These are phyloP conservation scores for Andrena trimmerana DNA, from an alignment of 2,888 invertebrate genomes.

Conservation along the genomic window DNA sequence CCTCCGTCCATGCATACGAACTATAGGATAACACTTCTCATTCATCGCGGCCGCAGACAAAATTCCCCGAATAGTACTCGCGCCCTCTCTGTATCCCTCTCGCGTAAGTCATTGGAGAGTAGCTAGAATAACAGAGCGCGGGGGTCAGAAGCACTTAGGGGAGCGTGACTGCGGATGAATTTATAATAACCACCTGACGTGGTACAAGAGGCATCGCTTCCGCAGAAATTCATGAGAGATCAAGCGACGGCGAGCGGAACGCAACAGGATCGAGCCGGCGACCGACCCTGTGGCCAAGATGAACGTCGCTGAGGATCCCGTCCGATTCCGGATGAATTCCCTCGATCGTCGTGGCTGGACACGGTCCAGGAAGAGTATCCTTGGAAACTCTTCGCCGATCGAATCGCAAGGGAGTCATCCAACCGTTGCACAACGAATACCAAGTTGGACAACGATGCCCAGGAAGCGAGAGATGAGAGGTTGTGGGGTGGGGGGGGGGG, in stretches of 20 bases:
- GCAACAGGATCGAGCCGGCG: conserved; percentile 35
- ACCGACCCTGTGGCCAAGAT: conserved; percentile 13
- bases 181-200: conserved; percentile 60
- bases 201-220: conserved; percentile 54
- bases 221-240: conserved; percentile 55
- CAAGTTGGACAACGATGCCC: conserved; percentile 25
- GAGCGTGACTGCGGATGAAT: conserved; percentile 63
- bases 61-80: conserved; percentile 1
- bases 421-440: conserved; percentile 47
- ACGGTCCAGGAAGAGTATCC: conserved; percentile 36
- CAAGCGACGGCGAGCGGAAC: conserved; percentile 34
- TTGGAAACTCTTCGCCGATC: conserved; percentile 38
- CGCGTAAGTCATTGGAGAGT: conserved; percentile 44
- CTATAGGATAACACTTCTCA: neutral
- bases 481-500: too few species aligned
- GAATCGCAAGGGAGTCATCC: conserved; percentile 57
- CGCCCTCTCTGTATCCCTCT: conserved; percentile 16
- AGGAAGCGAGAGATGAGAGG: too few species aligned
- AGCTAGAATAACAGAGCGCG: conserved; percentile 52
- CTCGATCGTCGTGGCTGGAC: conserved; percentile 6
- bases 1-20: neutral
- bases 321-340: conserved; percentile 41
- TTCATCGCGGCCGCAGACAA: conserved; percentile 16
- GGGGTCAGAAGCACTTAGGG: conserved; percentile 57
- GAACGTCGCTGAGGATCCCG: conserved; percentile 7